A percentile compares a stretch with the other conserved stretches of the same genome.
Conservation (phyloP, 1,140 invertebrate species). For the Rhizoglyphus robini region DNA sequence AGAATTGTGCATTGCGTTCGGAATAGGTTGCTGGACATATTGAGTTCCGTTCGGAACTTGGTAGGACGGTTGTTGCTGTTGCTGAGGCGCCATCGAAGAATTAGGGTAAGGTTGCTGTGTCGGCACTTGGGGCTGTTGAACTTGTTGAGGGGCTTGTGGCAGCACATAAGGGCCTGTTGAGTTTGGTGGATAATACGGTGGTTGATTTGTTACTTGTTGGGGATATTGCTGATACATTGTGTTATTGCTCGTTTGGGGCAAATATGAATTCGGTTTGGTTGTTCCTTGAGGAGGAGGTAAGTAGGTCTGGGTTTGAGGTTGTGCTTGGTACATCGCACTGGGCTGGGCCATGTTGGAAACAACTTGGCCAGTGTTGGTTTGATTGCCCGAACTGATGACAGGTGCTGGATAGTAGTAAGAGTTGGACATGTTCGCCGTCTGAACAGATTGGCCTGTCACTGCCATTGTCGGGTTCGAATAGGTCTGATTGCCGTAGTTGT, state of each 20-base stretch:
- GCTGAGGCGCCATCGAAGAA: background rate
- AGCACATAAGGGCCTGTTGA: background rate
- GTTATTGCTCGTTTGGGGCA: background rate
- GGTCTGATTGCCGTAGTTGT: background rate
- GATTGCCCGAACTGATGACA: background rate
- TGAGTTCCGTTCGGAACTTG: conserved; percentile 16
- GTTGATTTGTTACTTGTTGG: background rate
- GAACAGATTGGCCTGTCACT: no score
- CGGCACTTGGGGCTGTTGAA: conserved; percentile 1
- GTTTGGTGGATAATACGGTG: background rate
- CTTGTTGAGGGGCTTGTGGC: background rate
- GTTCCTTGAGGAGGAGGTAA: background rate
- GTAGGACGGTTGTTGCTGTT: conserved; percentile 20
- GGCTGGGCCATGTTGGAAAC: no score
- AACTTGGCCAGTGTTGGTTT: background rate
- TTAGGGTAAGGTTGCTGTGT: conserved; percentile 5
- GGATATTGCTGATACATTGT: background rate
- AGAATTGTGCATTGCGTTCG: conserved; percentile 8
- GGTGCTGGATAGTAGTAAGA: background rate
- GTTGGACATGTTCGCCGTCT: background rate
- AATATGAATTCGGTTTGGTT: background rate
- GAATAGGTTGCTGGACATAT: conserved; percentile 20
- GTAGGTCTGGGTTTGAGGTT: background rate
- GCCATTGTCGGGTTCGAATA: background rate
- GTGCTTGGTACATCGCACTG: background rate